Percentiles rank a stretch among this genome's conserved stretches.
Evolutionary conservation across 2,113 vertebrate species (phyloP).

Genomic region (Dicrurus megarhynchus): DNA sequence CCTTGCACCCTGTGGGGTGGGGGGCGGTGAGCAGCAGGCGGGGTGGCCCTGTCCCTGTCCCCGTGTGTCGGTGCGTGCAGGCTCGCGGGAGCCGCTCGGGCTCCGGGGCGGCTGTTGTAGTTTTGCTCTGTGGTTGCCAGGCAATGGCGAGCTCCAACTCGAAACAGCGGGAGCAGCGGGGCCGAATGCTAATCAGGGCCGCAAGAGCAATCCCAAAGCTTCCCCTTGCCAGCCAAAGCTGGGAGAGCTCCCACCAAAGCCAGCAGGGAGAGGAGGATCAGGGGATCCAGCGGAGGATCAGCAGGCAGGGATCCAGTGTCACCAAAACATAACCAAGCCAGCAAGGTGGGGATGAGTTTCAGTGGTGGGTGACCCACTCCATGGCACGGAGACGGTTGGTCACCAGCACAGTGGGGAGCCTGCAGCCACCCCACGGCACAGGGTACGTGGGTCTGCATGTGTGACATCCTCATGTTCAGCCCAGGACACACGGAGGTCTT

Average conservation of each 20-base stretch:
- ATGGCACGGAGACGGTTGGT: rapidly evolving
- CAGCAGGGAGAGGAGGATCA: neutral
- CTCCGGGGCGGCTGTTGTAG: conserved; percentile 78
- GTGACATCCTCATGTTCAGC: neutral
- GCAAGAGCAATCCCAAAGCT: neutral
- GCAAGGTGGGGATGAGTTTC: rapidly evolving
- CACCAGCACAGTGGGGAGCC: rapidly evolving
- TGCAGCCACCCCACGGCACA: rapidly evolving
- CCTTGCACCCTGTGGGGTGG: rapidly evolving
- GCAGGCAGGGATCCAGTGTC: neutral
- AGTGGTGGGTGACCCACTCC: neutral
- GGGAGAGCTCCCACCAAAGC: neutral
- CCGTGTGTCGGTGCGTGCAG: neutral
- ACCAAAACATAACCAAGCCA: neutral
- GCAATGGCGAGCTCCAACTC: conserved; percentile 77
- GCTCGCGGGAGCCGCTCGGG: conserved; percentile 11
- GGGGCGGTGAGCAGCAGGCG: rapidly evolving
- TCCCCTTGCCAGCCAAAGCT: neutral
- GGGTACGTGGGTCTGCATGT: rapidly evolving
- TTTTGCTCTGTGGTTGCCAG: conserved; percentile 87
- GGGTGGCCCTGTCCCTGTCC: neutral
- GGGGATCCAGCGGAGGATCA: no score
- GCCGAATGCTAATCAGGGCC: conserved; percentile 47
- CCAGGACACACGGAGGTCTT: rapidly evolving
- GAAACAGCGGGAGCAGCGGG: neutral